phyloP scores from a whole-genome alignment of 2,113 vertebrate genomes.

The Dasyurus viverrinus region DNA sequence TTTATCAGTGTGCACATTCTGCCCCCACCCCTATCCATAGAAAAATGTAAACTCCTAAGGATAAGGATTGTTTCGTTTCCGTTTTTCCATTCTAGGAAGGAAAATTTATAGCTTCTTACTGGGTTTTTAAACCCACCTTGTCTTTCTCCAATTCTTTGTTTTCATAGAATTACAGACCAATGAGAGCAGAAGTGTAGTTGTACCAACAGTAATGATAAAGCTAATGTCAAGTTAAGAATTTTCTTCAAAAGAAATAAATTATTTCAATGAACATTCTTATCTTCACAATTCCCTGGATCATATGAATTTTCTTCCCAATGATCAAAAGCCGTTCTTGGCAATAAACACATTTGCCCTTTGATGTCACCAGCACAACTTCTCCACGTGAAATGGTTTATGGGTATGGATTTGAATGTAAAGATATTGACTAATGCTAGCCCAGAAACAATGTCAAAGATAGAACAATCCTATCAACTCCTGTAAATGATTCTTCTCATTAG shows the following conservation, averaged over 20 bases:
- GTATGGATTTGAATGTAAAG: not conserved
- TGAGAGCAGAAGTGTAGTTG: not conserved
- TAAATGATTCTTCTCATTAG: not conserved
- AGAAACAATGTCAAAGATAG: not conserved
- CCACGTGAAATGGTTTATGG: not conserved
- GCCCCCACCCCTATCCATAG: not conserved
- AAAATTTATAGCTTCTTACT: not conserved
- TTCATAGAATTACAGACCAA: constrained; percentile 5
- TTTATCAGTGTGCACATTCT: not conserved
- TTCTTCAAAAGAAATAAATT: not conserved
- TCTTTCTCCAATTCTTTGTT: not conserved
- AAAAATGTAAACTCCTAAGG: not conserved
- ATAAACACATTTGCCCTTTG: not conserved
- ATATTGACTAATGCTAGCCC: not conserved
- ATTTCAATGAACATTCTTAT: not conserved
- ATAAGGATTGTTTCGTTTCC: not conserved
- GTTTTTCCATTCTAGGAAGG: not conserved
- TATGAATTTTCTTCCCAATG: not conserved
- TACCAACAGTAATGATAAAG: not conserved
- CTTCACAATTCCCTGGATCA: not conserved
- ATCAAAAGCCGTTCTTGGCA: not conserved
- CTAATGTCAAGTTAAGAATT: not conserved
- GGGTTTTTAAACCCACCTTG: not conserved
- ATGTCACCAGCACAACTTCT: not conserved
- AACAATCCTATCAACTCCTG: not conserved